These are phyloP conservation scores for Apteryx mantelli DNA, from an alignment of 2,113 vertebrate species.

Conservation along the genomic window DNA sequence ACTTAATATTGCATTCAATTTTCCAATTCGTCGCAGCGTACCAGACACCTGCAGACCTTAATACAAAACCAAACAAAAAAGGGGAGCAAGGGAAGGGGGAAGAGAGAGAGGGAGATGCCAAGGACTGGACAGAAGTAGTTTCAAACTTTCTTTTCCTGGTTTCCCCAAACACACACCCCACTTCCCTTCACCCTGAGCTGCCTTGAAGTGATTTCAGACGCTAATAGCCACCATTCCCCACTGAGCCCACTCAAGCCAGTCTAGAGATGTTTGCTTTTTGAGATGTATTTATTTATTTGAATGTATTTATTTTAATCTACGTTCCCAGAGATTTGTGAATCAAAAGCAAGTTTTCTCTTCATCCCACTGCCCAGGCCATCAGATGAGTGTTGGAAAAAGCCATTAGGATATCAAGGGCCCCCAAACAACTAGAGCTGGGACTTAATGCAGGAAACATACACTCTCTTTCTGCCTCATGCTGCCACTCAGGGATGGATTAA, in stretches of 20 bases:
- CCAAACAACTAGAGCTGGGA: neutral
- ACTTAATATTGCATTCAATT: slow-evolving; percentile 73
- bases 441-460: rapidly evolving
- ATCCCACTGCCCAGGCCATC: neutral
- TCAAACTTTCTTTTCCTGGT: neutral
- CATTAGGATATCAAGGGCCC: rapidly evolving
- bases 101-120: neutral
- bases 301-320: neutral
- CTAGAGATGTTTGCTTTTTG: neutral
- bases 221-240: neutral
- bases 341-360: neutral
- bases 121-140: neutral
- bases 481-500: neutral
- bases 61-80: neutral
- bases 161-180: rapidly evolving
- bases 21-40: slow-evolving; percentile 52
- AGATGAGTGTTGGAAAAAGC: rapidly evolving
- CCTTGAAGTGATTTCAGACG: neutral
- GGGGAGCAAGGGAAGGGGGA: neutral
- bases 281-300: neutral
- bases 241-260: neutral
- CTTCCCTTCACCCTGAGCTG: rapidly evolving
- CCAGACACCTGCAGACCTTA: slow-evolving; percentile 56
- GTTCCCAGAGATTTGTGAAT: rapidly evolving
- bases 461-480: neutral